Base-by-base conservation (phyloP, 2,113 vertebrate genomes). In the Notiomystis cincta region DNA sequence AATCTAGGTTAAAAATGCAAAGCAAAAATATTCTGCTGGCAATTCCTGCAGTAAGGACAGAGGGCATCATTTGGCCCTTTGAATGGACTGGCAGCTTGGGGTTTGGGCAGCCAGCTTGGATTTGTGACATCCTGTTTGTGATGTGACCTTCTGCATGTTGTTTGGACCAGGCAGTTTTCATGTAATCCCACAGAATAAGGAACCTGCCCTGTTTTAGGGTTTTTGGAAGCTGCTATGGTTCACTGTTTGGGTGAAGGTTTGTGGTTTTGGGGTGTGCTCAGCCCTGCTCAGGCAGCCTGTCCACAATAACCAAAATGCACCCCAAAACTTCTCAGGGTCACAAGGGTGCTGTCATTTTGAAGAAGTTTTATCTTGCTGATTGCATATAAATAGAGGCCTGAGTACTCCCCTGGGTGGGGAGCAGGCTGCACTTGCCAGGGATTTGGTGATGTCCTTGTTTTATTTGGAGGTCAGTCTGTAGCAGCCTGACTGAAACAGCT, bases 41-140 rank as follows among this genome's bases (percentile, higher is more conserved):
- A 3, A 30, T 77, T 88, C 64, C 13, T 83, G 47, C 67, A 19
- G 40, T 44, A 21, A 40, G 31, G 16, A 23, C 27, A 11, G 28
- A 51, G 44, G 12, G 5, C 4, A 6, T n/a, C 0, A 1, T 47
- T 85, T 80, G 42, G 9, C 60, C 8, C n/a, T 37, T 27, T 5
- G 27, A 23, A 18, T 27, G 54, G 6, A 33, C 27, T 40, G 16
- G 37, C 24, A 70, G 38, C 54, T 40, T 38, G 40, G 20, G 53
- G 19, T 58, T 50, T 33, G 37, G 31, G 54, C 20, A 21, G 25
- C 11, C 61, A 67, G 31, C 38, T 81, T 60, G 44, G 11, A 23
- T 90, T 75, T 14, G 31, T 71, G 51, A 10, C 23, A 15, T 35
- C 13, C 13, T 69, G 7, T 40, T 78, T 86, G n/a, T 54, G 66